Evolutionary conservation across 2,888 invertebrate species (phyloP).

Genomic region (Cristatella mucedo): DNA sequence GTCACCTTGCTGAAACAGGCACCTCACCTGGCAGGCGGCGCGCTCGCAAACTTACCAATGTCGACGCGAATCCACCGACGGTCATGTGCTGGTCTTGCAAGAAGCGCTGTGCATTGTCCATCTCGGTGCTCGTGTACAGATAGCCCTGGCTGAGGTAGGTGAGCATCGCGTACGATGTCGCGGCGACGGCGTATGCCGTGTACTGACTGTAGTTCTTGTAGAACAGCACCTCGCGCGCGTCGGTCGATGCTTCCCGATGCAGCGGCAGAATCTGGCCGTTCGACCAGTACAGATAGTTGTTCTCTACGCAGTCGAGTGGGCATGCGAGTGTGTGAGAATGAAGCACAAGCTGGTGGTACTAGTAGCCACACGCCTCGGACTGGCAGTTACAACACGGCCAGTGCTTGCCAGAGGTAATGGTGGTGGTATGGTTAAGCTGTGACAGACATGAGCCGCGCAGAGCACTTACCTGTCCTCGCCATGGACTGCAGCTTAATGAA

Average conservation of each 20-base stretch:
- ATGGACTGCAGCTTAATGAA: background rate
- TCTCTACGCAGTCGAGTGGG: no score
- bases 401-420: no score
- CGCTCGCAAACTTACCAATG: slow-evolving; percentile 2
- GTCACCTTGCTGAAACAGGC: no score
- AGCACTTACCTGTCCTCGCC: background rate
- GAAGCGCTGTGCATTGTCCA: slow-evolving; percentile 4
- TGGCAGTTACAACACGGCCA: no score
- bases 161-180: slow-evolving; percentile 76
- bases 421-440: no score
- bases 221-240: no score
- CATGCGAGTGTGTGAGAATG: no score
- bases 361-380: no score
- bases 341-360: no score
- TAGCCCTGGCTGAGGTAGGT: slow-evolving; percentile 46
- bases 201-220: no score
- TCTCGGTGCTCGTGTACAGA: background rate
- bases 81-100: slow-evolving; percentile 8
- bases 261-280: slow-evolving; percentile 35
- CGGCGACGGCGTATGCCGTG: slow-evolving; percentile 66
- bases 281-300: background rate
- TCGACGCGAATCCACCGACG: slow-evolving; percentile 5
- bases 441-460: no score
- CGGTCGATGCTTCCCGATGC: slow-evolving; percentile 58
- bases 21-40: no score